These are phyloP conservation scores for Venustoraphidia nigricollis DNA, from an alignment of 2,888 invertebrate species.

Conservation along the genomic window DNA sequence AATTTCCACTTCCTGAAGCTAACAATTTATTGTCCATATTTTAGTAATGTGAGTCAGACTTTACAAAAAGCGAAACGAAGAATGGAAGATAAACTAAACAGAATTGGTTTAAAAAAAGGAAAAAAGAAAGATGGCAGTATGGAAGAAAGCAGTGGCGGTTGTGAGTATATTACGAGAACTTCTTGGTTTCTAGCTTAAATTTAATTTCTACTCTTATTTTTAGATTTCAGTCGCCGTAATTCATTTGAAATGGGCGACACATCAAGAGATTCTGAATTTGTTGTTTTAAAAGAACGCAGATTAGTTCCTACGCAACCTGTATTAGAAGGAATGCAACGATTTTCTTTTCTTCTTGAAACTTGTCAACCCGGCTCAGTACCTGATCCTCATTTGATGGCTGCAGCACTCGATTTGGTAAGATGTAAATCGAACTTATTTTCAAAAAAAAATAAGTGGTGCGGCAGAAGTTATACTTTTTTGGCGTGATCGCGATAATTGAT, in stretches of 20 bases:
- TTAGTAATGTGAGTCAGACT: slow-evolving; percentile 43
- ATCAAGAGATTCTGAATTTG: slow-evolving; percentile 72
- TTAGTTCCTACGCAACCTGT: slow-evolving; percentile 65
- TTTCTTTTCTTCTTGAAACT: slow-evolving; percentile 86
- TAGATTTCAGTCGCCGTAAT: slow-evolving; percentile 62
- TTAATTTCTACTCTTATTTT: slow-evolving; percentile 9
- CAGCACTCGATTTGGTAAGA: slow-evolving; percentile 79
- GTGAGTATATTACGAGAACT: slow-evolving; percentile 29
- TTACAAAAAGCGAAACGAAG: slow-evolving; percentile 70
- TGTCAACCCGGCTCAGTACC: slow-evolving; percentile 93
- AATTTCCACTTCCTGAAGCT: too few species aligned
- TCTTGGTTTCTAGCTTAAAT: not conserved
- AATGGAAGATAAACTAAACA: slow-evolving; percentile 78
- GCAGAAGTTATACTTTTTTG: too few species aligned
- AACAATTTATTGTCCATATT: slow-evolving; percentile 2
- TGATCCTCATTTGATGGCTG: slow-evolving; percentile 89
- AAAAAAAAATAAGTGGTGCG: slow-evolving; percentile 1
- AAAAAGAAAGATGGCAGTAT: slow-evolving; percentile 81
- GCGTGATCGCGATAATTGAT: too few species aligned
- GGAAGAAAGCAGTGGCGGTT: slow-evolving; percentile 69
- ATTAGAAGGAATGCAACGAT: slow-evolving; percentile 75
- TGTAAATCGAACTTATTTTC: not conserved
- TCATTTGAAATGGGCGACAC: slow-evolving; percentile 69
- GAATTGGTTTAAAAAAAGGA: slow-evolving; percentile 68
- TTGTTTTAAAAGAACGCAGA: slow-evolving; percentile 74